Conservation (phyloP, 2,113 vertebrate species). For the Dissostichus mawsoni region DNA sequence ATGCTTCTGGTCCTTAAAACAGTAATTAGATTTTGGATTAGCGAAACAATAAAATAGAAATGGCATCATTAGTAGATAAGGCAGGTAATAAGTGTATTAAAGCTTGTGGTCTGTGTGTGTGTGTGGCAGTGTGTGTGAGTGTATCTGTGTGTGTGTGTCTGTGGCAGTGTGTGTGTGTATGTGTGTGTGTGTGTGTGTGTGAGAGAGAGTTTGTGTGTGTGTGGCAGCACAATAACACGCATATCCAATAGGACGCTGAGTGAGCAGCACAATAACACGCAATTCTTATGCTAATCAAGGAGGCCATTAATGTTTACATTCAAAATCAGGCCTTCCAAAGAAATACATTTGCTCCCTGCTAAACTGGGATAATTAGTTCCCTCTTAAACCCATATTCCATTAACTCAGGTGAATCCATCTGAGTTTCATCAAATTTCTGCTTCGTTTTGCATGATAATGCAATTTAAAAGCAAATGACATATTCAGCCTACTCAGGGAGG, state of each 20-base stretch:
- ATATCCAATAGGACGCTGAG: conserved; percentile 82
- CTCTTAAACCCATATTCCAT: conserved; percentile 88
- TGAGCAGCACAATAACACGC: conserved; percentile 80
- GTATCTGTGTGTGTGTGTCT: conserved; percentile 37
- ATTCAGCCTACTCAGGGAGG: conserved; percentile 71
- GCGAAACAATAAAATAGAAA: conserved; percentile 74
- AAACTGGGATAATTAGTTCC: conserved; percentile 87
- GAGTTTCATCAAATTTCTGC: conserved; percentile 84
- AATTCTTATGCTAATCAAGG: conserved; percentile 88
- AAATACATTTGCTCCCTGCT: conserved; percentile 80
- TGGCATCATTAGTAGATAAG: conserved; percentile 78
- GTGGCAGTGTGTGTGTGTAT: conserved; percentile 24
- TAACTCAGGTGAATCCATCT: conserved; percentile 86
- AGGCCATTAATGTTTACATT: conserved; percentile 89
- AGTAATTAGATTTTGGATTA: conserved; percentile 78
- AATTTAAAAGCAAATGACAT: conserved; percentile 86
- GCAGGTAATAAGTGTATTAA: conserved; percentile 84
- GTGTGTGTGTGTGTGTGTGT: conserved; percentile 49
- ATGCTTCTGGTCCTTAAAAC: conserved; percentile 79
- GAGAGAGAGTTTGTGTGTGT: conserved; percentile 38
- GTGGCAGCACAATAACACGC: conserved; percentile 74
- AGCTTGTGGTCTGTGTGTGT: conserved; percentile 54
- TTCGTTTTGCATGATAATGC: conserved; percentile 85
- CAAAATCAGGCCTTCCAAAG: conserved; percentile 79
- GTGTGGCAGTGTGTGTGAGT: conserved; percentile 3